phyloP scores from a whole-genome alignment of 1,140 invertebrate genomes.

The Philopotamus ludificatus region DNA sequence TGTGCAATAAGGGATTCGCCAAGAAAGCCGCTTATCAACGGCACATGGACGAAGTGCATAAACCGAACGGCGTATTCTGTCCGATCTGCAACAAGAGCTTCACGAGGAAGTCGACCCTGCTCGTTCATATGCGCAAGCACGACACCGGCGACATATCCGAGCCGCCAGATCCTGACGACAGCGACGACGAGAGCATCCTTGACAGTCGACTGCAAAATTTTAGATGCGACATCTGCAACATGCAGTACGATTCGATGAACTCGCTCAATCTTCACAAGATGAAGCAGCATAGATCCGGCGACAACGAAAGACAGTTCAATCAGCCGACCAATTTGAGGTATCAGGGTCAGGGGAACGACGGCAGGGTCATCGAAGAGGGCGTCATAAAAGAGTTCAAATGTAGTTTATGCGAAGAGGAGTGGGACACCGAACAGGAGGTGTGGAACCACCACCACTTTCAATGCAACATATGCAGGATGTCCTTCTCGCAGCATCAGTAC shows the following conservation, averaged over 20 bases:
- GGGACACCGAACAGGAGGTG: conserved; percentile 51
- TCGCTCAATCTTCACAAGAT: conserved; percentile 29
- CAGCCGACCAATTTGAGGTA: conserved; percentile 20
- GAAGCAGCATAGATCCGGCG: conserved; percentile 26
- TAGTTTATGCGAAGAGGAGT: conserved; percentile 51
- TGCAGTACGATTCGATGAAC: conserved; percentile 32
- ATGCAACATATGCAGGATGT: conserved; percentile 59
- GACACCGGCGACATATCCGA: conserved; percentile 45
- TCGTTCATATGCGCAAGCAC: conserved; percentile 57
- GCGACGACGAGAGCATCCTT: conserved; percentile 45
- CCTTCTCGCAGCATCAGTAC: conserved; percentile 56
- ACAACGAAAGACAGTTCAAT: not conserved
- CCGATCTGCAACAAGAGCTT: conserved; percentile 59
- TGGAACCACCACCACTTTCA: conserved; percentile 53
- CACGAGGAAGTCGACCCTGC: conserved; percentile 53
- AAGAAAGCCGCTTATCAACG: conserved; percentile 57
- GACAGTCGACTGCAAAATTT: not conserved
- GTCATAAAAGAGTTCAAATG: conserved; percentile 48
- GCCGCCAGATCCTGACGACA: conserved; percentile 28
- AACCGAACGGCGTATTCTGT: conserved; percentile 52
- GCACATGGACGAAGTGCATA: conserved; percentile 58
- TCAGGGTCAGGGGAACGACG: conserved; percentile 35
- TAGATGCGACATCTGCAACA: conserved; percentile 35
- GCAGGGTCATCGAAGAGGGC: conserved; percentile 34
- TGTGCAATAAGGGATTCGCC: conserved; percentile 60